These are phyloP conservation scores for Antedon bifida DNA, from an alignment of 35 echinoderm and acorn worm species.

Conservation along the genomic window DNA sequence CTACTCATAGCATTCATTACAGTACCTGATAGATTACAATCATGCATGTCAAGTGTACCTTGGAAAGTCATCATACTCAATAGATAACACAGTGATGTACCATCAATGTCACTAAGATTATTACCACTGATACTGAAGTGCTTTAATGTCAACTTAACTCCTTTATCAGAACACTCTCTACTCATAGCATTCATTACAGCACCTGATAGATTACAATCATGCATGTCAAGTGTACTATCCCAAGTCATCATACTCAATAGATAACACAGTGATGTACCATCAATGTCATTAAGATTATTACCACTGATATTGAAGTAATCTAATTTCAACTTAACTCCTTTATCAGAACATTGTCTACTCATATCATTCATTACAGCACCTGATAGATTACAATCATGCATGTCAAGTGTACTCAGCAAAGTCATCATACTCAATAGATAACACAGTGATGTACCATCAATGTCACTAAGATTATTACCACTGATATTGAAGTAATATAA, in stretches of 20 bases:
- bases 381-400: no score
- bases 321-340: no score
- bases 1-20: background rate
- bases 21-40: background rate
- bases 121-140: background rate
- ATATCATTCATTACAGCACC: no score
- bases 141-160: background rate
- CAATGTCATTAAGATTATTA: no score
- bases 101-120: background rate
- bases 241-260: background rate
- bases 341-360: no score
- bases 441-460: no score
- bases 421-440: no score
- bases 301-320: no score
- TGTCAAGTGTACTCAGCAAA: no score
- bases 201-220: background rate
- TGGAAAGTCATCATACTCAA: background rate
- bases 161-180: background rate
- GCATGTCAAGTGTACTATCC: background rate
- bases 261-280: no score
- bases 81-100: background rate
- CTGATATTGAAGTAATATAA: no score
- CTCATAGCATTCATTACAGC: background rate
- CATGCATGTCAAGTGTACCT: background rate
- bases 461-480: no score